Evolutionary conservation across 37 sponge, comb jelly and placozoan species (phyloP).

Genomic region (Axinella damicornis): DNA sequence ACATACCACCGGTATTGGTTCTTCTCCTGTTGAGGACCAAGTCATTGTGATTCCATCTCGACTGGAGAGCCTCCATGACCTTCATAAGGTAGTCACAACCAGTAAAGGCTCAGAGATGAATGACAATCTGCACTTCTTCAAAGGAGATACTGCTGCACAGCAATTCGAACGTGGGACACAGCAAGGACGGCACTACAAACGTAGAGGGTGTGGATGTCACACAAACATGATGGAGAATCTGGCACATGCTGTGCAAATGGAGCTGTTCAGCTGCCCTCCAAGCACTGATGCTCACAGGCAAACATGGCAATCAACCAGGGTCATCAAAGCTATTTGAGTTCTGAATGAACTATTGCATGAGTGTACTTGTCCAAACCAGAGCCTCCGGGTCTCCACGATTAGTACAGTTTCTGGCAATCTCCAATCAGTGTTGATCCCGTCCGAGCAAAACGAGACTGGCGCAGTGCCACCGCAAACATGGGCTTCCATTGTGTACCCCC

Average conservation of each 20-base stretch:
- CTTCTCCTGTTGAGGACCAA: slow-evolving; percentile 10
- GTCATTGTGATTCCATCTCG: slow-evolving; percentile 21
- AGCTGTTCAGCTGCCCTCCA: neutral
- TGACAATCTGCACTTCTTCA: slow-evolving; percentile 32
- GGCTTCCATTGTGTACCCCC: too few species aligned
- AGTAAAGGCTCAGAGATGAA: slow-evolving; percentile 19
- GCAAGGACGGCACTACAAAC: slow-evolving; percentile 36
- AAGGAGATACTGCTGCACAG: slow-evolving; percentile 42
- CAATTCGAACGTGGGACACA: slow-evolving; percentile 18
- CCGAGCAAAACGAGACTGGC: too few species aligned
- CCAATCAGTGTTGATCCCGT: too few species aligned
- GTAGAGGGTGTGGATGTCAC: slow-evolving; percentile 21
- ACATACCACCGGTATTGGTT: too few species aligned
- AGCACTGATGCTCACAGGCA: neutral
- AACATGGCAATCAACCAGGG: slow-evolving; percentile 18
- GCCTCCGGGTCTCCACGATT: too few species aligned
- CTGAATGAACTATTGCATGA: too few species aligned
- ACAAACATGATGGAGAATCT: slow-evolving; percentile 5
- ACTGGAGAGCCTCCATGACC: slow-evolving; percentile 4
- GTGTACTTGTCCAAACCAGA: too few species aligned
- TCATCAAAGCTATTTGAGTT: slow-evolving; percentile 2
- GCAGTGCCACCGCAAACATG: too few species aligned
- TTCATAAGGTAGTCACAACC: neutral
- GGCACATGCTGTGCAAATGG: slow-evolving; percentile 18
- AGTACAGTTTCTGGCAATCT: too few species aligned